Evolutionary conservation across 2,888 invertebrate species (phyloP), one percentile per base, ranked within the genome.

Genomic region (Pseudeuparius sepicola): DNA sequence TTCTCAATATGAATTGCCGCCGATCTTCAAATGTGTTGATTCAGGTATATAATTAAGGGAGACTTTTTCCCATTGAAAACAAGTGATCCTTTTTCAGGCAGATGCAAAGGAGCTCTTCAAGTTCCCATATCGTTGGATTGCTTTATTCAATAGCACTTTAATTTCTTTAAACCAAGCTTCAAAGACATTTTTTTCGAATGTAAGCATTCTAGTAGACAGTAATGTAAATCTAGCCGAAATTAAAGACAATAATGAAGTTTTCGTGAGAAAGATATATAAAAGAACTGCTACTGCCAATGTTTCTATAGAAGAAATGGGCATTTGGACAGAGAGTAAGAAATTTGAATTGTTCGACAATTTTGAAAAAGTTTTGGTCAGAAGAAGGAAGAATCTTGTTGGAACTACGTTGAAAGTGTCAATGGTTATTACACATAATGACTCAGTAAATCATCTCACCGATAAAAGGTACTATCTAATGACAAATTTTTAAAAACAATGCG

Each of bases 351-450:
- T 36, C 11, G 23, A 34, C 10, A 31, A 34, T 5, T 46, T 49
- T 24, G 47, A 48, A 26, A 37, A 35, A 25, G 43, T 43, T 14
- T 39, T 43, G 3, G 43, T 65, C 4, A 48, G 60, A 39, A 54
- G 69, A 36, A 59, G 75, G 45, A 52, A 57, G 12, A 55, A 74
- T 56, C 57, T 75, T 16, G 47, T 59, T 17, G 59, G 64, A 26
- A 60, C 57, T 20, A 56, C 58, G 46, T 60, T 77, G 13, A 65
- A 64, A 26, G 65, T 71, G 15, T 69, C 70, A 40, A 66, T 72
- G 37, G 76, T 77, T 4, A 55, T 76, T 1, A 75, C 75, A 3
- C 65, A 74, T 46, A 69, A 69, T 41, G 68, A 73, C 44, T 70
- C 71, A 31, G 57, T 70, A 10, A 63, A 70, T 42, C 76, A 77